Conservation (phyloP, 1,140 invertebrate genomes). For the Bicyclus anynana region DNA sequence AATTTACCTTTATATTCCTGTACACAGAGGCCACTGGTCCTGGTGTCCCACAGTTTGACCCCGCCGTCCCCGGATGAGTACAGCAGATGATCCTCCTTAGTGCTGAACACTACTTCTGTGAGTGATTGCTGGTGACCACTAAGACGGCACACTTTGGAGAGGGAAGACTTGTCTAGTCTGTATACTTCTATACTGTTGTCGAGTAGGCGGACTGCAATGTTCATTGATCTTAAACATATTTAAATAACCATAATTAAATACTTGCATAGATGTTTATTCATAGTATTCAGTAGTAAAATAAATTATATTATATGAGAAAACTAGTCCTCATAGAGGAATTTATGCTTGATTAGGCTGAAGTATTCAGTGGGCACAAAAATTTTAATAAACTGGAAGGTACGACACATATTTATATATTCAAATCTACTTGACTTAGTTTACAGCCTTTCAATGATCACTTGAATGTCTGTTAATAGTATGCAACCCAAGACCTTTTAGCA, state of each 20-base stretch:
- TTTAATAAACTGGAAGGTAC: too few relatives aligned
- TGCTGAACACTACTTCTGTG: conserved; percentile 80
- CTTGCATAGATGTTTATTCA: too few relatives aligned
- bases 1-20: conserved; percentile 78
- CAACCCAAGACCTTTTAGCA: too few relatives aligned
- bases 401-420: too few relatives aligned
- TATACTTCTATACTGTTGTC: conserved; percentile 62
- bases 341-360: too few relatives aligned
- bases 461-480: too few relatives aligned
- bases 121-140: conserved; percentile 71
- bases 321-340: too few relatives aligned
- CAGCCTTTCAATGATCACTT: too few relatives aligned
- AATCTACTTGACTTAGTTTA: too few relatives aligned
- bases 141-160: conserved; percentile 48
- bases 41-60: conserved; percentile 82
- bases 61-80: conserved; percentile 80
- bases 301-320: too few relatives aligned
- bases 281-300: too few relatives aligned
- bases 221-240: conserved; percentile 38
- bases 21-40: conserved; percentile 75
- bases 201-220: conserved; percentile 49
- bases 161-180: conserved; percentile 47
- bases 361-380: too few relatives aligned
- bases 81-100: conserved; percentile 79
- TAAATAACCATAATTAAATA: not conserved